Conservation (phyloP, 1,140 invertebrate genomes). For the Hypothenemus hampei region DNA sequence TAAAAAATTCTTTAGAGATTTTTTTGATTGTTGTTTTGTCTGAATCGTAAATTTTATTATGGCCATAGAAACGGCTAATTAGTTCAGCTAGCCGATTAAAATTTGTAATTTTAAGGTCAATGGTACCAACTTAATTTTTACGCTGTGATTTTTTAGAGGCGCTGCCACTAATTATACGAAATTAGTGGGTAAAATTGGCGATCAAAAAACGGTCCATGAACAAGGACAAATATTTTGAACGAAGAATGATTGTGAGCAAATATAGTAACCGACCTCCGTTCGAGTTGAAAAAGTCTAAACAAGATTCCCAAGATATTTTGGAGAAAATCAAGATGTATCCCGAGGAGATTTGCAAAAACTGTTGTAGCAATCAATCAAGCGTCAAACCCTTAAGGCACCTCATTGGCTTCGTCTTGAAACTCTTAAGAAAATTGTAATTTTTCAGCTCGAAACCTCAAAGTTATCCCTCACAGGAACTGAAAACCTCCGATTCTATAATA, state of each 20-base stretch:
- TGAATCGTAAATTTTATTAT: neutral
- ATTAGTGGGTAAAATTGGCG: too few species aligned
- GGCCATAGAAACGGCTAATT: constrained; percentile 1
- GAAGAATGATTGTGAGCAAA: constrained; percentile 28
- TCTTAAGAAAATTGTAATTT: too few species aligned
- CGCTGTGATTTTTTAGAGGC: too few species aligned
- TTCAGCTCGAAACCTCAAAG: too few species aligned
- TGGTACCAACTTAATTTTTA: too few species aligned
- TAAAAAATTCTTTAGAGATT: too few species aligned
- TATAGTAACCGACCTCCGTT: constrained; percentile 28
- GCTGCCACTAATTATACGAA: too few species aligned
- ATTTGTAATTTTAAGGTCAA: constrained; percentile 12
- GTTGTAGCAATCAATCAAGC: constrained; percentile 22
- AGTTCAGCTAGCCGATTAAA: constrained; percentile 10
- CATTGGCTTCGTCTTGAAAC: too few species aligned
- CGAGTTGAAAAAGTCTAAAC: constrained; percentile 20
- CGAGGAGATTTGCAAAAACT: constrained; percentile 10
- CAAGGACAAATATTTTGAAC: constrained; percentile 14
- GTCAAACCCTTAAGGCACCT: too few species aligned
- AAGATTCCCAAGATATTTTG: constrained; percentile 4
- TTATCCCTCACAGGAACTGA: too few species aligned
- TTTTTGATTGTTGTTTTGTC: constrained; percentile 3
- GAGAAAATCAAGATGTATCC: constrained; percentile 17
- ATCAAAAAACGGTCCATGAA: constrained; percentile 10
- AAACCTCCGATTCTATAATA: neutral